These are phyloP conservation scores for Pangasius mekongensis DNA, from an alignment of 2,797 vertebrate genomes.

Conservation along the genomic window DNA sequence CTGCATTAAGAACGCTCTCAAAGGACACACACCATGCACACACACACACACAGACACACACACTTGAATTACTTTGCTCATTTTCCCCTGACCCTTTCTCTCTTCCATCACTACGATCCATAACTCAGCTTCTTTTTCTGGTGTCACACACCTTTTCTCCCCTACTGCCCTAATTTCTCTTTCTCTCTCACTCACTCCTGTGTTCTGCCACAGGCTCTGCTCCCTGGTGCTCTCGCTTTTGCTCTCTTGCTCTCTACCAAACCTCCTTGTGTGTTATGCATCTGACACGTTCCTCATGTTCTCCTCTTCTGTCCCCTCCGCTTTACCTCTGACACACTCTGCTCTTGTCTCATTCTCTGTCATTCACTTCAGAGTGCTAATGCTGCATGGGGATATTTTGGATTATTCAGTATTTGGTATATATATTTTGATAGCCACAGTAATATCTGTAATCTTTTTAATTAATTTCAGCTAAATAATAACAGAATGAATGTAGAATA, in stretches of 20 bases:
- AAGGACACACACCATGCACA: slow-evolving; percentile 31
- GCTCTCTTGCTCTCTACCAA: not conserved
- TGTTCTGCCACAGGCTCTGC: not conserved
- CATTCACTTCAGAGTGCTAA: not conserved
- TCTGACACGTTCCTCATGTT: not conserved
- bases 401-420: not conserved
- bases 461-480: not conserved
- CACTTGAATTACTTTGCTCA: not conserved
- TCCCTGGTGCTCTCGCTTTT: not conserved
- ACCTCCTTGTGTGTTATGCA: not conserved
- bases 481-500: not conserved
- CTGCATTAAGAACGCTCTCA: slow-evolving; percentile 63
- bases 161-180: slow-evolving; percentile 25
- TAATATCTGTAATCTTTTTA: not conserved
- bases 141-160: not conserved
- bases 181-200: not conserved
- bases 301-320: not conserved
- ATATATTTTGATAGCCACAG: no score
- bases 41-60: not conserved
- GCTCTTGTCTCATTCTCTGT: not conserved
- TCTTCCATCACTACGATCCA: not conserved
- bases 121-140: not conserved
- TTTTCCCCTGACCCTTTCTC: not conserved
- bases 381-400: not conserved
- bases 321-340: not conserved